These are phyloP conservation scores for Stylophora pistillata DNA, from an alignment of 64 coral and sea anemone genomes.

Conservation along the genomic window DNA sequence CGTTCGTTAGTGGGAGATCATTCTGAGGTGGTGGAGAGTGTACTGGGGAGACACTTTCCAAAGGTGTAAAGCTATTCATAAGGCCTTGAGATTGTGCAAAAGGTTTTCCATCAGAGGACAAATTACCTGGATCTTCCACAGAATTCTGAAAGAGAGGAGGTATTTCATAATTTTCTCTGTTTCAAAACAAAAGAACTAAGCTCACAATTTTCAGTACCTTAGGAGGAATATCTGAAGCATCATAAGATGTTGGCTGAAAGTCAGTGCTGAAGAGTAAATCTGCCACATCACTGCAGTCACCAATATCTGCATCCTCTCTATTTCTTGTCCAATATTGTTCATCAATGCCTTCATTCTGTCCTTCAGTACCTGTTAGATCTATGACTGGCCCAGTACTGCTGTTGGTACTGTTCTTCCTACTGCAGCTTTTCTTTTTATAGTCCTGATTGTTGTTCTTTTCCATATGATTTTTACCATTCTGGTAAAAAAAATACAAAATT, in stretches of 20 bases:
- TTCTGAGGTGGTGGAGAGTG: background rate
- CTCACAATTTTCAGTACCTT: slow-evolving; percentile 1
- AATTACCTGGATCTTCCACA: background rate
- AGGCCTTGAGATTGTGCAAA: background rate
- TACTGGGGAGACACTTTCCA: slow-evolving; percentile 5
- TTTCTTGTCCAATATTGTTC: background rate
- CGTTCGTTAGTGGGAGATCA: background rate
- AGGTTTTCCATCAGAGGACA: background rate
- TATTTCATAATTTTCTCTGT: background rate
- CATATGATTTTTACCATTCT: background rate
- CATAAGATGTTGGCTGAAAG: background rate
- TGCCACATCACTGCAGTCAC: slow-evolving; percentile 18
- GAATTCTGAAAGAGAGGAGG: background rate
- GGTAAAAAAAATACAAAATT: background rate
- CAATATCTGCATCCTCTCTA: background rate
- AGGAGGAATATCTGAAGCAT: background rate
- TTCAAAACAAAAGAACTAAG: background rate
- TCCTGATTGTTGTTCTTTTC: background rate
- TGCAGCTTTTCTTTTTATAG: background rate
- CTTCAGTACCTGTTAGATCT: background rate
- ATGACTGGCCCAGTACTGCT: background rate
- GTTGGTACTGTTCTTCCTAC: background rate
- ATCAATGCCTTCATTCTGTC: background rate
- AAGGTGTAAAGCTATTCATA: background rate
- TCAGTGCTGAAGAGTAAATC: background rate